A percentile compares a stretch with the other conserved stretches of the same genome.
Evolutionary conservation across 2,113 vertebrate genomes (phyloP).

Genomic region (Piprites chloris): DNA sequence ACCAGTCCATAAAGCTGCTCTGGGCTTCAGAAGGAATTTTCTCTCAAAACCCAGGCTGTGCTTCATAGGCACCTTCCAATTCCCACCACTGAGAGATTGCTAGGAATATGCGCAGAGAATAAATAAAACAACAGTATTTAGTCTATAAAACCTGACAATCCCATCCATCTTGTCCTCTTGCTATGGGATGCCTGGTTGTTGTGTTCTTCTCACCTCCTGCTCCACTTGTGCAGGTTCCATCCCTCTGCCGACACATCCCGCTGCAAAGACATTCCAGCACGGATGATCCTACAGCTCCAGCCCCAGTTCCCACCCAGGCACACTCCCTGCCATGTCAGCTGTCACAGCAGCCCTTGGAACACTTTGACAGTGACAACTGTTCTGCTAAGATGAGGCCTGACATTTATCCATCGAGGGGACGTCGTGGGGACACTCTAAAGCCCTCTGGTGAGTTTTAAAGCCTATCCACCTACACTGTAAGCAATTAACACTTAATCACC

Average conservation of each 20-base stretch:
- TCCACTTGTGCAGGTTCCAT: neutral
- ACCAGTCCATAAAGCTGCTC: neutral
- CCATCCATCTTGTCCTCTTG: too few species aligned
- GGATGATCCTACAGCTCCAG: neutral
- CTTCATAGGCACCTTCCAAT: neutral
- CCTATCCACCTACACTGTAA: neutral
- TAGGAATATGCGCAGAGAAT: neutral
- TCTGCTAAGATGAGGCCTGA: neutral
- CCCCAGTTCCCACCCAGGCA: neutral
- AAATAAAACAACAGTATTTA: neutral
- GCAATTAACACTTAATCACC: neutral
- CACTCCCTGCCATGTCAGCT: neutral
- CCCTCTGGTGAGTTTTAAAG: neutral
- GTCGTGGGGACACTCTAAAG: neutral
- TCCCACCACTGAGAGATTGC: neutral
- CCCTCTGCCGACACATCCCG: neutral
- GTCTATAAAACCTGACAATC: neutral
- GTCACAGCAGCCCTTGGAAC: neutral
- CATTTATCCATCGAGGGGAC: fast-evolving
- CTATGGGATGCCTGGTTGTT: neutral
- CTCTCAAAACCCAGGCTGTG: neutral
- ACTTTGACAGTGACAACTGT: neutral
- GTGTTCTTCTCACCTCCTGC: neutral
- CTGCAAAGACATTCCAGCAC: fast-evolving
- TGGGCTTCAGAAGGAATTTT: neutral